Evolutionary conservation across 2,797 vertebrate species (phyloP).

Genomic region (Enteromius paludinosus): DNA sequence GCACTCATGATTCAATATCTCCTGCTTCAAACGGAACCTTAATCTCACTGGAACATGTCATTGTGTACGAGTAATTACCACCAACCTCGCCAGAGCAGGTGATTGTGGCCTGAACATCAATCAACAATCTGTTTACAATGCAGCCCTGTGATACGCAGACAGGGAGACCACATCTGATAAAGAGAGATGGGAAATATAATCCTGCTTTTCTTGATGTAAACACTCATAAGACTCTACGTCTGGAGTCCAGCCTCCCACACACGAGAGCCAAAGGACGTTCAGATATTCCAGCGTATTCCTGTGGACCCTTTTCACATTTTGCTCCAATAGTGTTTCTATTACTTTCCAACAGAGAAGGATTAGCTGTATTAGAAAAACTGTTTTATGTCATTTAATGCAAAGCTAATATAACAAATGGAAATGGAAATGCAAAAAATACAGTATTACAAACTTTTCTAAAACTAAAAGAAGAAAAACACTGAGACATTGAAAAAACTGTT

Average conservation of each 20-base stretch:
- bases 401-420: not conserved
- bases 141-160: slow-evolving; percentile 32
- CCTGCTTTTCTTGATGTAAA: not conserved
- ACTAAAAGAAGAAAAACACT: not conserved
- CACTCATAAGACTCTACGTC: not conserved
- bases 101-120: slow-evolving; percentile 48
- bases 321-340: not conserved
- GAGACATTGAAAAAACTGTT: not conserved
- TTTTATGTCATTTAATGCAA: not conserved
- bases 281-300: not conserved
- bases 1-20: slow-evolving; percentile 41
- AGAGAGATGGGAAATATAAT: slow-evolving; percentile 16
- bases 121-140: slow-evolving; percentile 52
- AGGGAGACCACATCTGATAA: slow-evolving; percentile 36
- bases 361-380: too few relatives aligned
- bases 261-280: not conserved
- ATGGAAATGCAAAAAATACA: not conserved
- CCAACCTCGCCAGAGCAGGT: slow-evolving; percentile 23
- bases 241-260: not conserved
- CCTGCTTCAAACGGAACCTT: slow-evolving; percentile 43
- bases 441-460: not conserved
- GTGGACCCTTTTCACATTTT: not conserved
- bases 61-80: slow-evolving; percentile 53
- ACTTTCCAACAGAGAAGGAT: not conserved
- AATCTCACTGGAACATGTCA: slow-evolving; percentile 43